These are phyloP conservation scores for Tympanoctomys barrerae DNA, from an alignment of 2,797 vertebrate species.

Conservation along the genomic window DNA sequence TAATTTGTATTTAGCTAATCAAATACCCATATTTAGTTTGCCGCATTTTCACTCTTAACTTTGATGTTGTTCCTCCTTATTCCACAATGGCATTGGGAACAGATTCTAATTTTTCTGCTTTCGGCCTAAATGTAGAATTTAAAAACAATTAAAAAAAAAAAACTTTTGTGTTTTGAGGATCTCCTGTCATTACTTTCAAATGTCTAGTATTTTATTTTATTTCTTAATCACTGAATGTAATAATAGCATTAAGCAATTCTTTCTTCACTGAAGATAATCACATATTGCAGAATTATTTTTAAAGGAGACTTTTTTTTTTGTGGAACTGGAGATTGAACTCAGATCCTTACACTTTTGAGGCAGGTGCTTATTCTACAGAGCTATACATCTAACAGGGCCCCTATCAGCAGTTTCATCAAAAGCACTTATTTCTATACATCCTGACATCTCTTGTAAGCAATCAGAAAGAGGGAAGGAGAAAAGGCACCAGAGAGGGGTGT, in stretches of 20 bases:
- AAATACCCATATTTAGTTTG: neutral
- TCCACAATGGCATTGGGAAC: neutral
- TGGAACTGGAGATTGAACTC: too few relatives aligned
- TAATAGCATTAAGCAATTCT: neutral
- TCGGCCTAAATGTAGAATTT: neutral
- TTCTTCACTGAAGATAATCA: neutral
- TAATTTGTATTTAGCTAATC: neutral
- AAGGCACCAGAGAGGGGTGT: neutral
- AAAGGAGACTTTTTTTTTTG: too few relatives aligned
- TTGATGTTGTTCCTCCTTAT: neutral
- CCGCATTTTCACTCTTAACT: slow-evolving; percentile 11
- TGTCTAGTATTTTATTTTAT: neutral
- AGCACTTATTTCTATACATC: neutral
- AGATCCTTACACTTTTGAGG: too few relatives aligned
- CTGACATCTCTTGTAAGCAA: neutral
- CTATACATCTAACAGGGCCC: neutral
- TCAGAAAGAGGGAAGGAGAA: neutral
- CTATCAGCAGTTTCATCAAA: neutral
- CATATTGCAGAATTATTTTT: neutral
- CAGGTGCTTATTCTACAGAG: too few relatives aligned
- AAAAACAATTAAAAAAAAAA: neutral
- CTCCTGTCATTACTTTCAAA: slow-evolving; percentile 22
- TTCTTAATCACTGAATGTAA: neutral
- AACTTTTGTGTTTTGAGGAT: neutral
- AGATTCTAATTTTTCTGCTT: neutral